A percentile compares a stretch with the other conserved stretches of the same genome.
Conservation (phyloP, 2,888 invertebrate genomes). For the Drosophila pseudotakahashii region DNA sequence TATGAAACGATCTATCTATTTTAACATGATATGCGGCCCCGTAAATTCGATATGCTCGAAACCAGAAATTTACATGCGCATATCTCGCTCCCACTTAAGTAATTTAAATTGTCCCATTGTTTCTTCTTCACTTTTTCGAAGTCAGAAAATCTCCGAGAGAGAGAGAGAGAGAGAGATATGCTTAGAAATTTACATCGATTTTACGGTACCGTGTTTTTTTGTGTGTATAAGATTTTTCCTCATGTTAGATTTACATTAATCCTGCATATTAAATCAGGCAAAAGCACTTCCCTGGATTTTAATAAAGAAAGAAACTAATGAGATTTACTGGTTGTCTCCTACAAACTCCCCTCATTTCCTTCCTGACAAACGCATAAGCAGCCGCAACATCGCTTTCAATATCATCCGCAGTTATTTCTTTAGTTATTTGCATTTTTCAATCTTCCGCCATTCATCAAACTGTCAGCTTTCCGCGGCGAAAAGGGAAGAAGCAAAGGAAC, state of each 20-base stretch:
- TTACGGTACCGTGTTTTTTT: too few relatives aligned
- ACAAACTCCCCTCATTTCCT: conserved; percentile 17
- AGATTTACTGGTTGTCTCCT: conserved; percentile 13
- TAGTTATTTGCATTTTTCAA: conserved; percentile 46
- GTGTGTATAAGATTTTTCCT: too few relatives aligned
- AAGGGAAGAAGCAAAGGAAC: conserved; percentile 6
- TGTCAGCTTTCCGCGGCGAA: conserved; percentile 46
- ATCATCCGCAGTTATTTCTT: conserved; percentile 34
- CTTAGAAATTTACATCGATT: too few relatives aligned
- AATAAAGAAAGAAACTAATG: conserved; percentile 15
- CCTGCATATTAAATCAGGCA: conserved; percentile 4
- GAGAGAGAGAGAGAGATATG: too few relatives aligned
- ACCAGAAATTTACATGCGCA: too few relatives aligned
- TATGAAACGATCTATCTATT: too few relatives aligned
- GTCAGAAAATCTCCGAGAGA: too few relatives aligned
- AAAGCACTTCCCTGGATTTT: not conserved
- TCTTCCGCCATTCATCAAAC: conserved; percentile 61
- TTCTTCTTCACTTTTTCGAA: too few relatives aligned
- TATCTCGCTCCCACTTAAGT: too few relatives aligned
- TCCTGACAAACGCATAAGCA: conserved; percentile 28
- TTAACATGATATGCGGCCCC: too few relatives aligned
- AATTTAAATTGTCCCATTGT: too few relatives aligned
- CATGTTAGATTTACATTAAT: not conserved
- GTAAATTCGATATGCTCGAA: too few relatives aligned
- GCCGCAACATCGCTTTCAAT: conserved; percentile 13